Conservation (phyloP, 2,113 vertebrate species). For the Ibidorhyncha struthersii region DNA sequence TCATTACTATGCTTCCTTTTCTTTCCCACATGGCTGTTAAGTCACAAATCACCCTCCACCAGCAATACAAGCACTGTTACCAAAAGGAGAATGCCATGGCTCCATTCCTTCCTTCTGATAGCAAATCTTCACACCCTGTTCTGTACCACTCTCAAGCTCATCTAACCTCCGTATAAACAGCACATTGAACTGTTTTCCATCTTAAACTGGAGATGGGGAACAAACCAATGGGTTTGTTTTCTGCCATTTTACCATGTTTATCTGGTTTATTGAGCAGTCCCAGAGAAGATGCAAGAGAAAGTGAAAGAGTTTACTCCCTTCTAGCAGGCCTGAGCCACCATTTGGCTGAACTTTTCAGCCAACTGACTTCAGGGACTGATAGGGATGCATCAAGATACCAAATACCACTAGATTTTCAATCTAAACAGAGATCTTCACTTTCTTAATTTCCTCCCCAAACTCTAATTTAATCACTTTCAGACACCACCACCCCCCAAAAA, state of each 20-base stretch:
- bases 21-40: not conserved
- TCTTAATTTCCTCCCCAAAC: not conserved
- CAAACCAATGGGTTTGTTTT: not conserved
- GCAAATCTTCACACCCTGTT: not conserved
- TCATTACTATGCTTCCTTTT: not conserved
- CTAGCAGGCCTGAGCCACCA: not conserved
- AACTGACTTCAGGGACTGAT: not conserved
- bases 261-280: not conserved
- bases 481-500: rapidly evolving
- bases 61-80: not conserved
- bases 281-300: not conserved
- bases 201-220: not conserved
- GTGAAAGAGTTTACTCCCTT: not conserved
- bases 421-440: not conserved
- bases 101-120: not conserved
- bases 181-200: not conserved
- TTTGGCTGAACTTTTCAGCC: not conserved
- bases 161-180: not conserved
- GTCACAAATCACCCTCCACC: not conserved
- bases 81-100: not conserved
- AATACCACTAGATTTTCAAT: not conserved
- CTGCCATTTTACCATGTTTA: not conserved
- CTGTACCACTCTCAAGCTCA: not conserved
- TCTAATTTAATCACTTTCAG: not conserved
- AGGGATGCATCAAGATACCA: not conserved